Conservation (phyloP, 2,797 vertebrate genomes). For the Gorsachius magnificus region DNA sequence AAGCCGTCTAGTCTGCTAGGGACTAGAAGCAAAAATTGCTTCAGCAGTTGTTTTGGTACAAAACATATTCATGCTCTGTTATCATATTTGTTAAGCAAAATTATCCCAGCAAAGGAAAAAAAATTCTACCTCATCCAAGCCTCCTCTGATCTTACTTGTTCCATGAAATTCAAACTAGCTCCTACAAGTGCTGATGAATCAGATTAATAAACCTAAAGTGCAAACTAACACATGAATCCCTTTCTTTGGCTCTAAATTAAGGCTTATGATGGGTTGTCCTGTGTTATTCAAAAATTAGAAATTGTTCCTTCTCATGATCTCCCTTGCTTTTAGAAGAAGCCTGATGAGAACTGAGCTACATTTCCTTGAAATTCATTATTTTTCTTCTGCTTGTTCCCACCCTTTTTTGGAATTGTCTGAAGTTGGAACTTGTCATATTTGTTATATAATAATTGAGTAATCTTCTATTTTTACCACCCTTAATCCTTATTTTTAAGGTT, state of each 20-base stretch:
- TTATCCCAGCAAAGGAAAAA: background rate
- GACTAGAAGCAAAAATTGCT: background rate
- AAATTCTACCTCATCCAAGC: background rate
- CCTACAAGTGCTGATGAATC: background rate
- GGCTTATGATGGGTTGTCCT: background rate
- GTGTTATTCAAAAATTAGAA: background rate
- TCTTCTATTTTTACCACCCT: slow-evolving; percentile 3
- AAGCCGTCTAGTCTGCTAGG: background rate
- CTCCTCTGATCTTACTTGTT: background rate
- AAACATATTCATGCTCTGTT: background rate
- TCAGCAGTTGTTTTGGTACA: background rate
- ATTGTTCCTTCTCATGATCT: background rate
- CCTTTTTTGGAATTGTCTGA: background rate
- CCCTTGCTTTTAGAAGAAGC: background rate
- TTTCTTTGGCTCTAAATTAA: background rate
- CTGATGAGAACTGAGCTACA: background rate
- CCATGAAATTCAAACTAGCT: background rate
- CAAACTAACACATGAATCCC: background rate
- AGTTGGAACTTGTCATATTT: background rate
- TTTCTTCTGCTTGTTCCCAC: background rate
- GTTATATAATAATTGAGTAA: slow-evolving; percentile 13
- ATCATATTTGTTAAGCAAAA: background rate
- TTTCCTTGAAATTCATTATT: background rate
- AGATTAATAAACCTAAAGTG: background rate
- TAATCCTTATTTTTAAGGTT: slow-evolving; percentile 25